These are phyloP conservation scores for Vulpes vulpes DNA, from an alignment of 2,113 vertebrate genomes.

Conservation along the genomic window DNA sequence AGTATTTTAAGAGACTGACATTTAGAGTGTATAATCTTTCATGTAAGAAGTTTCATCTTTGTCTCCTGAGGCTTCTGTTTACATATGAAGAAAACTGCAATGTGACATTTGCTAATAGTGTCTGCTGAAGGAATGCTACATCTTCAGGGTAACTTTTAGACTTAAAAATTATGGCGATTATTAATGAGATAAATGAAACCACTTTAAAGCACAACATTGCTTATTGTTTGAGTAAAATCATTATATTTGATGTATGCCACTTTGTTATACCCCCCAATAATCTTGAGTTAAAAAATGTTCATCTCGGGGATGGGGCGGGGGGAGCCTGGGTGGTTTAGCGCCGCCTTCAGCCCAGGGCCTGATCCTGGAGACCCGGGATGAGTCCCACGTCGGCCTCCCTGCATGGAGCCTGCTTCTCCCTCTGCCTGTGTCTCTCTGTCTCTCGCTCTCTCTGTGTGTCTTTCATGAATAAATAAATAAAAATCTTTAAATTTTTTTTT, in stretches of 20 bases:
- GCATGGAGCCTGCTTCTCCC: no score
- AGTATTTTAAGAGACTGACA: slow-evolving; percentile 66
- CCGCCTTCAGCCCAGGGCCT: no score
- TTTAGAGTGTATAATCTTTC: slow-evolving; percentile 69
- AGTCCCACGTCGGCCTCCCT: no score
- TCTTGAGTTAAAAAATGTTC: neutral
- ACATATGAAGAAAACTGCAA: slow-evolving; percentile 56
- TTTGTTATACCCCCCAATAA: neutral
- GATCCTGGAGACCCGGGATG: no score
- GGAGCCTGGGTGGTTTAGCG: no score
- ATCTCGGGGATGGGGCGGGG: neutral
- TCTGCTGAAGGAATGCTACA: neutral
- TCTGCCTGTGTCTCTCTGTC: no score
- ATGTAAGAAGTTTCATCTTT: slow-evolving; percentile 65
- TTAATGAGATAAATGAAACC: slow-evolving; percentile 11
- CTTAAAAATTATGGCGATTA: slow-evolving; percentile 60
- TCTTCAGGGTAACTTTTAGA: slow-evolving; percentile 31
- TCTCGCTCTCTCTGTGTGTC: no score
- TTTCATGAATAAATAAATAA: no score
- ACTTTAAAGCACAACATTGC: neutral
- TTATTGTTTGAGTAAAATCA: slow-evolving; percentile 38
- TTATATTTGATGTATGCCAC: neutral
- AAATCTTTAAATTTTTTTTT: no score
- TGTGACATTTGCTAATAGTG: slow-evolving; percentile 56
- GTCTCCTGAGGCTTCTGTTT: slow-evolving; percentile 47